phyloP scores from a whole-genome alignment of 2,113 vertebrate species.

The Alouatta palliata region DNA sequence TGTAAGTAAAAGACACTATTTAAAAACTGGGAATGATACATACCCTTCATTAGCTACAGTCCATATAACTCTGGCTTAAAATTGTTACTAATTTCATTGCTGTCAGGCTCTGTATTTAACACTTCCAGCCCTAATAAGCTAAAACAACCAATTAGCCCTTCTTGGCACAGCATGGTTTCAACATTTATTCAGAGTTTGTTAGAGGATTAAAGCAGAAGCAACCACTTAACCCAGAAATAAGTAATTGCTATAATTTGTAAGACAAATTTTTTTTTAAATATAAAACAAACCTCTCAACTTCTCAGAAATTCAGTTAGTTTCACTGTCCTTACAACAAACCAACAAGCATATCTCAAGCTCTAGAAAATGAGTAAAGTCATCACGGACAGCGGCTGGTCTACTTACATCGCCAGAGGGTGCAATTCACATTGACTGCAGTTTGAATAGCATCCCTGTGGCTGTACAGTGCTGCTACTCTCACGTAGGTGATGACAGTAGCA shows the following conservation, averaged over 20 bases:
- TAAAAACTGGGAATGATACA: slow-evolving; percentile 25
- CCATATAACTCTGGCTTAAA: slow-evolving; percentile 47
- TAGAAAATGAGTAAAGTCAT: neutral
- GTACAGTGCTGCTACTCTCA: neutral
- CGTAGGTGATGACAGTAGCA: neutral
- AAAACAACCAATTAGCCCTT: slow-evolving; percentile 66
- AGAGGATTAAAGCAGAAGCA: slow-evolving; percentile 2
- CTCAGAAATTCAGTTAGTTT: neutral
- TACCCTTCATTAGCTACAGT: slow-evolving; percentile 59
- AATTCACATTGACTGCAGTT: neutral
- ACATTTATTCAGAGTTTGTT: neutral
- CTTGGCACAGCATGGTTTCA: slow-evolving; percentile 39
- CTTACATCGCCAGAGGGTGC: neutral
- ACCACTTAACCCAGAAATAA: slow-evolving; percentile 30
- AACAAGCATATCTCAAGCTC: neutral
- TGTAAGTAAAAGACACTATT: slow-evolving; percentile 34
- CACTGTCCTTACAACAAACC: neutral
- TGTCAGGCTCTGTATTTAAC: slow-evolving; percentile 64
- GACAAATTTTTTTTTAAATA: neutral
- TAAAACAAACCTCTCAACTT: slow-evolving; percentile 16
- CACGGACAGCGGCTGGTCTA: neutral
- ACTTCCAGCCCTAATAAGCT: slow-evolving; percentile 60
- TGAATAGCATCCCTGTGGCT: neutral
- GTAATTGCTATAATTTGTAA: neutral
- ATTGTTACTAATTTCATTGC: slow-evolving; percentile 56